Base-by-base conservation (phyloP, 2,797 vertebrate genomes). In the Hoplostethus atlanticus region DNA sequence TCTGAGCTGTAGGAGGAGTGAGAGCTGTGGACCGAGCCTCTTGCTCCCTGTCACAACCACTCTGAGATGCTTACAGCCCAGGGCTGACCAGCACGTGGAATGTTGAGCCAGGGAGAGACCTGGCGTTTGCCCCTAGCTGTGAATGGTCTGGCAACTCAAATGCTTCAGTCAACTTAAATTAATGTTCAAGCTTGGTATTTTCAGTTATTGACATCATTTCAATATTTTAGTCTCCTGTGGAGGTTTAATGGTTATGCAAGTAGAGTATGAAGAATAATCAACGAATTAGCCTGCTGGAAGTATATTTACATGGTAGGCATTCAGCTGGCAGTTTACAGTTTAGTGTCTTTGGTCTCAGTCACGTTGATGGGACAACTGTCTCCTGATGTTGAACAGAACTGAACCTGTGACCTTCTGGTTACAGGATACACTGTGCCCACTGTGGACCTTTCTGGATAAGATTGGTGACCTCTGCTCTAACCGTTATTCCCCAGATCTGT, bases 31-130 rank as follows among this genome's bases (percentile, higher is more conserved):
- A 57, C 55, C 57, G 68, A 52, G 59, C 5, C 15, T 56, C 53
- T 52, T 54, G 15, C 47, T 42, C 42, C 48, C 59, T 78, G 63
- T 77, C 75, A 77, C 13, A 73, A 58, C 28, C 40, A 42, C 34
- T 77, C 56, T 47, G n/a, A 57, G 21, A 17, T 68, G 21, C 16
- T 52, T 17, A 1, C 4, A 42, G 44, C 57, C 31, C 11, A 62
- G 40, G 30, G 53, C 48, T 63, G 48, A 69, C 63, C 54, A 30
- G 30, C 54, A 11, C 52, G 13, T 59, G 52, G 30, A 67, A 77
- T 68, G 44, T 71, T 6, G 9, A 52, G 48, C 44, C 36, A 30
- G 30, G 17, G 21, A 64, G 57, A 61, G 53, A 53, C 54, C 48
- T 30, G 53, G 64, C 9, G 66, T 68, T 64, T 61, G 21, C 58